Conservation (phyloP, 2,888 invertebrate species). For the Drosophila anomalata region DNA sequence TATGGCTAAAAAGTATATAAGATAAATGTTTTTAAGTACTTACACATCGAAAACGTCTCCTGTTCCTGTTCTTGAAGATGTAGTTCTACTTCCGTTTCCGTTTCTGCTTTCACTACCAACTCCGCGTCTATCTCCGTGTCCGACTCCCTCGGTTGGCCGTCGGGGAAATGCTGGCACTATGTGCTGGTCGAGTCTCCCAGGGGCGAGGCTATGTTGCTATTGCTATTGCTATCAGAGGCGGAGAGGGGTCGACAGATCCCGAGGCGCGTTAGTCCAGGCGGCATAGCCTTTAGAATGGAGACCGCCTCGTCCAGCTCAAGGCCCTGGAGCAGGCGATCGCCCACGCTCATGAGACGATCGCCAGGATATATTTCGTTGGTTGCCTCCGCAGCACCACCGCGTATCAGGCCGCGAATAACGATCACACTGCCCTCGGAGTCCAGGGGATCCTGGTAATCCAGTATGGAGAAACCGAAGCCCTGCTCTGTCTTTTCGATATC, state of each 20-base stretch:
- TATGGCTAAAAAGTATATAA: not conserved
- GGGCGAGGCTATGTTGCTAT: slow-evolving; percentile 84
- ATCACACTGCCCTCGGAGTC: slow-evolving; percentile 98
- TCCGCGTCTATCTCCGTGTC: slow-evolving; percentile 14
- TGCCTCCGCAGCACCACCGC: slow-evolving; percentile 98
- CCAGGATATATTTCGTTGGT: slow-evolving; percentile 98
- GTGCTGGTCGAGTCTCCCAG: slow-evolving; percentile 82
- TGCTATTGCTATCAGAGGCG: slow-evolving; percentile 84
- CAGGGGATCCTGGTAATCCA: slow-evolving; percentile 98
- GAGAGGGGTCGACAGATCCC: slow-evolving; percentile 93
- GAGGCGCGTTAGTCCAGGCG: slow-evolving; percentile 93
- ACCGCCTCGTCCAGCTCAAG: slow-evolving; percentile 97
- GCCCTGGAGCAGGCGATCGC: slow-evolving; percentile 94
- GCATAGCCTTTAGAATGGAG: slow-evolving; percentile 96
- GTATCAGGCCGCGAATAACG: slow-evolving; percentile 98
- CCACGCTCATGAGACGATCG: slow-evolving; percentile 96
- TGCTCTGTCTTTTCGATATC: slow-evolving; percentile 96
- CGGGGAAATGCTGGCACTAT: slow-evolving; percentile 73
- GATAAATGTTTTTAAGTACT: slow-evolving; percentile 56
- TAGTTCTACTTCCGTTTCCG: slow-evolving; percentile 2
- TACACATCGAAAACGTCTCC: slow-evolving; percentile 63
- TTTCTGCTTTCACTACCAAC: not conserved
- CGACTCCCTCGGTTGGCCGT: slow-evolving; percentile 22
- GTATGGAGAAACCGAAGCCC: slow-evolving; percentile 98
- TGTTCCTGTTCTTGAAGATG: slow-evolving; percentile 7